These are phyloP conservation scores for Trisateles emortualis DNA, from an alignment of 2,888 invertebrate species.

Conservation along the genomic window DNA sequence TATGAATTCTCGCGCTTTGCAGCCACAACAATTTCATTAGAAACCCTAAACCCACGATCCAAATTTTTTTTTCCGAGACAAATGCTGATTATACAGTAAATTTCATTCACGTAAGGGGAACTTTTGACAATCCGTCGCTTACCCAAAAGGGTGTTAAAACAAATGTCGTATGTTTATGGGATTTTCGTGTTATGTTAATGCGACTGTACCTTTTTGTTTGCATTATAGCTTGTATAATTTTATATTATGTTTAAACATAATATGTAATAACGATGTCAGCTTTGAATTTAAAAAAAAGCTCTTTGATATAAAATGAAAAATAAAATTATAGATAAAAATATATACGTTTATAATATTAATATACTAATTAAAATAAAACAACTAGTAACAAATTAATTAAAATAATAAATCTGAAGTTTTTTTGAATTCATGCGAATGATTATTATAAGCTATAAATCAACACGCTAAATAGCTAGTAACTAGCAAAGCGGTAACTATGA, in stretches of 20 bases:
- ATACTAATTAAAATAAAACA: no score
- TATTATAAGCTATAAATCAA: no score
- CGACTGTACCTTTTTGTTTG: conserved; percentile 60
- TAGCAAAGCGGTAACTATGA: no score
- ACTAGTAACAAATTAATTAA: no score
- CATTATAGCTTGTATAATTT: conserved; percentile 39
- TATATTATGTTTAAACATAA: background rate
- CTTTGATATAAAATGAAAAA: no score
- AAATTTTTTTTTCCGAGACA: conserved; percentile 38
- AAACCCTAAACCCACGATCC: background rate
- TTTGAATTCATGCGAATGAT: no score
- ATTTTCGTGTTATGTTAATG: conserved; percentile 84
- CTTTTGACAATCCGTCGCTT: conserved; percentile 65
- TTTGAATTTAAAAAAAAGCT: no score
- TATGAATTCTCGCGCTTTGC: background rate
- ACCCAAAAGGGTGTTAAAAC: conserved; percentile 77
- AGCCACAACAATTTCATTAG: background rate
- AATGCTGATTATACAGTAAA: conserved; percentile 61
- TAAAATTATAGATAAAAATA: no score
- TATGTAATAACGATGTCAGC: background rate
- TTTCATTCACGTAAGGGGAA: conserved; percentile 63
- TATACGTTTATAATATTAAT: no score
- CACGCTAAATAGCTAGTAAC: no score
- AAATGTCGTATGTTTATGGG: conserved; percentile 84
- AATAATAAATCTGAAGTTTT: no score